Conservation (phyloP, 2,113 vertebrate species). For the Tenebrosternarchus preto region DNA sequence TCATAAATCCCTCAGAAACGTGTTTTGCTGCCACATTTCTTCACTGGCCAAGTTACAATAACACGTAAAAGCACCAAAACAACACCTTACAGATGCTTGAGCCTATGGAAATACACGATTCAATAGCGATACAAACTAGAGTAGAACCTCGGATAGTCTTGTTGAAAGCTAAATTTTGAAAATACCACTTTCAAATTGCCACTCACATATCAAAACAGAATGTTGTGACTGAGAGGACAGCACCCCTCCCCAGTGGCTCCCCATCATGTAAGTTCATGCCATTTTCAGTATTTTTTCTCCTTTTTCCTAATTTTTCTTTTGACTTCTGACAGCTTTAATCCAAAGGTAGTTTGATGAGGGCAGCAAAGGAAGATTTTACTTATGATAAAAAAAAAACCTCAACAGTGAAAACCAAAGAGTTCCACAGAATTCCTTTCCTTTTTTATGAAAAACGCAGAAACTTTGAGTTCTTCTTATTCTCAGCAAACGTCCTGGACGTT, state of each 20-base stretch:
- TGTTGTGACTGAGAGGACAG: not conserved
- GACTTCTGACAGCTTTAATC: conserved; percentile 78
- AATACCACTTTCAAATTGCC: not conserved
- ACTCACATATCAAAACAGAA: not conserved
- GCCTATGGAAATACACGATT: not conserved
- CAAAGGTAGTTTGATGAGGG: conserved; percentile 76
- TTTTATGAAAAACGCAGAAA: conserved; percentile 53
- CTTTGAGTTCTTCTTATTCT: conserved; percentile 53
- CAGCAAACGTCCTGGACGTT: conserved; percentile 54
- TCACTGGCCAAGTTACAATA: conserved; percentile 7
- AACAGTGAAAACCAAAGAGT: conserved; percentile 83
- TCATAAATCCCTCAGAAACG: not conserved
- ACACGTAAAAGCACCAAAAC: not conserved
- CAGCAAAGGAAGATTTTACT: conserved; percentile 74
- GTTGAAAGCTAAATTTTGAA: not conserved
- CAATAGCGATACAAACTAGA: not conserved
- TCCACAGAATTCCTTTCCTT: conserved; percentile 62
- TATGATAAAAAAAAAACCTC: conserved; percentile 65
- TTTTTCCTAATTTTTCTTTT: conserved; percentile 57
- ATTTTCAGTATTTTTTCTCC: conserved; percentile 1
- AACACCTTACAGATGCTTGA: not conserved
- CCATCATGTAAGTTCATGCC: not conserved
- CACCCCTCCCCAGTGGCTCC: conserved; percentile 8
- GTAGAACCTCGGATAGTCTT: not conserved
- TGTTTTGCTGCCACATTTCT: not conserved